Conservation (phyloP, 2,113 vertebrate species). For the Tretioscincus oriximinensis region DNA sequence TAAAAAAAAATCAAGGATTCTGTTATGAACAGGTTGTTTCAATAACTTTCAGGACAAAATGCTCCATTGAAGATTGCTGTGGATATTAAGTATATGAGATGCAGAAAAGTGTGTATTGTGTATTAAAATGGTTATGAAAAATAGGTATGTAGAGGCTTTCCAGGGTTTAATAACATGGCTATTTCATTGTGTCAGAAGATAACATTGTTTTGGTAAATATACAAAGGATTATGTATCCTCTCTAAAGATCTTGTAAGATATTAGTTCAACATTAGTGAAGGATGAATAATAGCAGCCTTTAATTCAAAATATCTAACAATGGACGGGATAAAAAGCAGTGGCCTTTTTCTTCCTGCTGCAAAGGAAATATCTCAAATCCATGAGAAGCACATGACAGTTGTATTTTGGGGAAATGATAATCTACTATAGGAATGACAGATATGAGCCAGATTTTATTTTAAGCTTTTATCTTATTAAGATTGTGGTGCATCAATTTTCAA, state of each 20-base stretch:
- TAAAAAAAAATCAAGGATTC: constrained; percentile 1
- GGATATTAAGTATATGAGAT: constrained; percentile 30
- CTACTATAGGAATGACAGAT: neutral
- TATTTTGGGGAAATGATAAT: constrained; percentile 21
- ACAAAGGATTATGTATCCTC: constrained; percentile 27
- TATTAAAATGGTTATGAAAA: constrained; percentile 66
- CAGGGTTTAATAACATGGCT: constrained; percentile 57
- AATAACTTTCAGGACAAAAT: constrained; percentile 31
- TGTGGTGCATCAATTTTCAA: neutral
- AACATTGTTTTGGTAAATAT: constrained; percentile 37
- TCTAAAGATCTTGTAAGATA: constrained; percentile 49
- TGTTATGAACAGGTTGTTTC: neutral
- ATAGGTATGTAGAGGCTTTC: constrained; percentile 56
- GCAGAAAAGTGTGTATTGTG: constrained; percentile 32
- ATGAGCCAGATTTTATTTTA: neutral
- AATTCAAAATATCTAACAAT: constrained; percentile 28
- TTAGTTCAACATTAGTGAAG: neutral
- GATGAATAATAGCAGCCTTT: constrained; percentile 18
- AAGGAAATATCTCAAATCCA: constrained; percentile 18
- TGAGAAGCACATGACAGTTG: constrained; percentile 22
- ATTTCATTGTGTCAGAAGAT: constrained; percentile 59
- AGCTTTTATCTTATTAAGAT: constrained; percentile 13
- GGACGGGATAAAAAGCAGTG: constrained; percentile 14
- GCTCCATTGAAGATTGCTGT: constrained; percentile 39
- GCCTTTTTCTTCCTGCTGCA: constrained; percentile 9